Evolutionary conservation across 1,140 invertebrate species (phyloP), one percentile per base, ranked within the genome.

Genomic region (Eciton burchellii): DNA sequence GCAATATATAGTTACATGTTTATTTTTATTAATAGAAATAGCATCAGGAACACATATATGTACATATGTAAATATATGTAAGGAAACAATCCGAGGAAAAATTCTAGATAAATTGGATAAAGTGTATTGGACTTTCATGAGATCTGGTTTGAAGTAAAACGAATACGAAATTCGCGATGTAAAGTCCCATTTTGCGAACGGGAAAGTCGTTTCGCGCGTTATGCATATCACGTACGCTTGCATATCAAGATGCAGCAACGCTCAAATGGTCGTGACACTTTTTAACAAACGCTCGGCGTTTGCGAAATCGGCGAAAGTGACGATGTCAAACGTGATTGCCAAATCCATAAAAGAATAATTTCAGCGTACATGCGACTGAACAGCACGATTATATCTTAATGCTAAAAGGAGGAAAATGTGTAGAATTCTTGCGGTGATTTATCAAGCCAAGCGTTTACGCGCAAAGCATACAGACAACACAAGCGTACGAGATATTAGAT

Each of bases 241-340:
- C 72, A 82, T 73, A 77, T 82, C n/a, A 45, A 24, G 41, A 54
- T 47, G 21, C 47, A 54, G 16, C 72, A 56, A 45, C 59, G 77
- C 68, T 71, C 72, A 59, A 72, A 87, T 86, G 49, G 62, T 77
- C 63, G 41, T 59, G 29, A 71, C 59, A 63, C 5, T 21, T 74
- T 52, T 87, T 89, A 87, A 83, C 70, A 16, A 5, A 5, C 9
- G 52, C 84, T 82, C 88, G 89, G 49, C 3, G n/a, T 88, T 77
- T 71, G 82, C 77, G 79, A 88, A 89, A 89, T 85, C 70, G 82
- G 74, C 81, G 81, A 84, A 87, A 85, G 83, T 84, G 81, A 82
- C 11, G n/a, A 56, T n/a, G n/a, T 29, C 21, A 16, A 56, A 60
- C 24, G 52, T 68, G 49, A 12, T 68, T 54, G 14, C 60, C 11